Evolutionary conservation across 2,113 vertebrate genomes (phyloP).

Genomic region (Miniopterus natalensis): DNA sequence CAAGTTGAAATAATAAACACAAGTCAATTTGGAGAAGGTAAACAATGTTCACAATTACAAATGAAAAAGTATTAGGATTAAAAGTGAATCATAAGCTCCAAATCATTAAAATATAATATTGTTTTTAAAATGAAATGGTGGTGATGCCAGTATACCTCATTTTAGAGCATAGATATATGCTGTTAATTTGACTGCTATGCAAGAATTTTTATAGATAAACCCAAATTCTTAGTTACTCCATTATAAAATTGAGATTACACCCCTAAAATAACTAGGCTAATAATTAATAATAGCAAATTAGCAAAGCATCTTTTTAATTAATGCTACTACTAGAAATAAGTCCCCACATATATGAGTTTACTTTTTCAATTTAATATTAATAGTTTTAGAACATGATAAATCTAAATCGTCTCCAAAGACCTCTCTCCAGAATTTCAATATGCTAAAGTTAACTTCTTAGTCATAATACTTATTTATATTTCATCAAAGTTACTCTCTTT

Average conservation of each 20-base stretch:
- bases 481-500: slow-evolving; percentile 27
- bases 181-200: neutral
- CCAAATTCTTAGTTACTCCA: neutral
- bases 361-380: slow-evolving; percentile 5
- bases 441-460: neutral
- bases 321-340: neutral
- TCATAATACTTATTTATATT: slow-evolving; percentile 24
- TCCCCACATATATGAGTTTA: neutral
- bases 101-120: neutral
- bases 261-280: slow-evolving; percentile 32
- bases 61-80: slow-evolving; percentile 7
- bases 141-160: neutral
- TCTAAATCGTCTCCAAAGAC: neutral
- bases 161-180: neutral
- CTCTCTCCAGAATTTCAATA: neutral
- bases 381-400: neutral
- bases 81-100: neutral
- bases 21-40: neutral
- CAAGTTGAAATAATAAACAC: slow-evolving; percentile 17
- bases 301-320: neutral
- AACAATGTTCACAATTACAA: slow-evolving; percentile 37
- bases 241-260: slow-evolving; percentile 14
- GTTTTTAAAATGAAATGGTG: neutral
- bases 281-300: slow-evolving; percentile 13
- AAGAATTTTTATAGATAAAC: neutral